phyloP scores from a whole-genome alignment of 1,140 invertebrate species.

The Micrasema longulum region DNA sequence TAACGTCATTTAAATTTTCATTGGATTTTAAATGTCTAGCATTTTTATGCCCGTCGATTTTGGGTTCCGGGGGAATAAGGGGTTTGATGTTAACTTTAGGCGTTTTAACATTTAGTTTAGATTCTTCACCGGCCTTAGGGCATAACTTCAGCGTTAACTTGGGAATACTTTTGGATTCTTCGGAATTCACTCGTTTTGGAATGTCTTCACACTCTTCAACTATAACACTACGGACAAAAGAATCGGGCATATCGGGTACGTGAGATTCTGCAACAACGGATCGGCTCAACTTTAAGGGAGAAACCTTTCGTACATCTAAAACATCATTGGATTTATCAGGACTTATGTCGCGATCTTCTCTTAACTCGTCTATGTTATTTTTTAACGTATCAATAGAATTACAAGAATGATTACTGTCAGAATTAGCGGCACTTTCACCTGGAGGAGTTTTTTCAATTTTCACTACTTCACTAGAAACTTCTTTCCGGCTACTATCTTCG shows the following conservation, averaged over 20 bases:
- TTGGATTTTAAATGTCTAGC: conserved; percentile 42
- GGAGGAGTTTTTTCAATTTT: neutral
- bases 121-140: conserved; percentile 49
- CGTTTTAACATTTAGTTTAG: conserved; percentile 9
- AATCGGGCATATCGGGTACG: conserved; percentile 23
- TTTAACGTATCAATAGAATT: conserved; percentile 6
- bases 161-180: conserved; percentile 40
- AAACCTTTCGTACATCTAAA: conserved; percentile 44
- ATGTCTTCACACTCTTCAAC: conserved; percentile 22
- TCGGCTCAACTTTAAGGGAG: conserved; percentile 33
- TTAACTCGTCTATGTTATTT: conserved; percentile 19
- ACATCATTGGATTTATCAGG: conserved; percentile 45
- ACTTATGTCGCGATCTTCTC: conserved; percentile 15
- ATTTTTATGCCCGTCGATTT: conserved; percentile 42
- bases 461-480: neutral
- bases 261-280: conserved; percentile 42
- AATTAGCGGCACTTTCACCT: conserved; percentile 16
- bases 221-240: conserved; percentile 20
- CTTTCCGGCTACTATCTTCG: neutral
- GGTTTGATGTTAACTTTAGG: conserved; percentile 61
- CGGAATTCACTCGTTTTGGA: conserved; percentile 31
- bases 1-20: conserved; percentile 20
- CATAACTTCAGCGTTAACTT: conserved; percentile 46
- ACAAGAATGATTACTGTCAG: conserved; percentile 7
- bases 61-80: conserved; percentile 57